Percentiles rank a stretch among this genome's conserved stretches.
These are phyloP conservation scores for Phylloscopus collybita DNA, from an alignment of 2,797 vertebrate genomes.

Conservation along the genomic window DNA sequence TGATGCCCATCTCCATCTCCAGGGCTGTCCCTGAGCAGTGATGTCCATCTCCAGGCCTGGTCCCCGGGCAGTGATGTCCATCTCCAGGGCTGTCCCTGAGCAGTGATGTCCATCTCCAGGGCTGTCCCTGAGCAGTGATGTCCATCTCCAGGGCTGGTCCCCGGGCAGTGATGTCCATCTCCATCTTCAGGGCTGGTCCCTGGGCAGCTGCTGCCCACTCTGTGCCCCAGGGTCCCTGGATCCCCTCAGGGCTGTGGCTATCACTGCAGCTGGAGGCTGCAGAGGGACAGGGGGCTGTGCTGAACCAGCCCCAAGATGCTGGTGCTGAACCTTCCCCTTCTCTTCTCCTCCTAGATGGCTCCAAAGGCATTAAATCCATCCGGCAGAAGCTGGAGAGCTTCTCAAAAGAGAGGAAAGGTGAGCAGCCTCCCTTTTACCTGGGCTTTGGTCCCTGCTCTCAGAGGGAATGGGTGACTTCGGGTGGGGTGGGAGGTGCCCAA, in stretches of 20 bases:
- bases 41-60: background rate
- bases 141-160: too few species aligned
- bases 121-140: too few species aligned
- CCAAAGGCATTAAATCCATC: constrained; percentile 83
- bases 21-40: background rate
- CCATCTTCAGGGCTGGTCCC: too few species aligned
- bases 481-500: background rate
- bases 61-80: background rate
- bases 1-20: background rate
- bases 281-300: background rate
- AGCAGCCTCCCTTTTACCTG: background rate
- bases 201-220: background rate
- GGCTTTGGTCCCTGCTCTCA: background rate
- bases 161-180: too few species aligned
- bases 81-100: background rate
- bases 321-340: background rate
- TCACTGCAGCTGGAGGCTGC: background rate
- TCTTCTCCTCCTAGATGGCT: constrained; percentile 70
- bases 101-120: too few species aligned
- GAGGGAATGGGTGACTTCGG: background rate
- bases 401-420: constrained; percentile 88
- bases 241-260: background rate
- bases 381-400: constrained; percentile 87
- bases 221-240: background rate
- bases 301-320: too few species aligned